These are phyloP conservation scores for Aptenodytes forsteri DNA, from an alignment of 2,113 vertebrate species.

Conservation along the genomic window DNA sequence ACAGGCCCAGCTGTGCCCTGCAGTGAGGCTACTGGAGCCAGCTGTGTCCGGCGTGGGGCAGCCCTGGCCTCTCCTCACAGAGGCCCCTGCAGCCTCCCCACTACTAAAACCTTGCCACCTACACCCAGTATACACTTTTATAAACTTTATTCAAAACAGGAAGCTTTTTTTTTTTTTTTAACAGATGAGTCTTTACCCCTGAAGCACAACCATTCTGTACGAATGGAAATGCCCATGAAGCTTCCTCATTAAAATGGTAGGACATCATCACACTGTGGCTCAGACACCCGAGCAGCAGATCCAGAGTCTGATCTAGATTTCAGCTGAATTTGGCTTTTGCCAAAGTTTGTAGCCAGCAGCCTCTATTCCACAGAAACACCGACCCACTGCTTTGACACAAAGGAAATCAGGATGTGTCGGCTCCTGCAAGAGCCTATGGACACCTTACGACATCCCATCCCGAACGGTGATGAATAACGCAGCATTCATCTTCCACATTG, in stretches of 20 bases:
- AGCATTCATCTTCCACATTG: not conserved
- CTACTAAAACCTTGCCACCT: not conserved
- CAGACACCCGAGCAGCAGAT: not conserved
- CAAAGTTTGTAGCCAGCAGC: not conserved
- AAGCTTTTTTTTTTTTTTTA: not conserved
- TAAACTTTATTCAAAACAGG: not conserved
- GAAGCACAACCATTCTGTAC: rapidly evolving
- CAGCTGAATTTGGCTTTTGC: not conserved
- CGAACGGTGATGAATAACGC: not conserved
- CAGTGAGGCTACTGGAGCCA: not conserved
- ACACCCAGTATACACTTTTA: not conserved
- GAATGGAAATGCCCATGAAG: rapidly evolving
- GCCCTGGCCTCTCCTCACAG: not conserved
- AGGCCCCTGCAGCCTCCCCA: not conserved
- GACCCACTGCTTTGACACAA: not conserved
- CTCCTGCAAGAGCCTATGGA: not conserved
- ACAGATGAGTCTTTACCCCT: rapidly evolving
- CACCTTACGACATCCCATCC: not conserved
- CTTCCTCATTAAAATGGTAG: rapidly evolving
- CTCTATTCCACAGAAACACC: rapidly evolving
- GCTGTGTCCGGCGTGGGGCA: rapidly evolving
- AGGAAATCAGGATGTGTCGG: not conserved
- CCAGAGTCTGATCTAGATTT: not conserved
- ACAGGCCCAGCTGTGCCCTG: not conserved
- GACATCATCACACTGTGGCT: rapidly evolving